Evolutionary conservation across 2,113 vertebrate genomes (phyloP), one percentile per base, ranked within the genome.

Genomic region (Myotis lucifugus): DNA sequence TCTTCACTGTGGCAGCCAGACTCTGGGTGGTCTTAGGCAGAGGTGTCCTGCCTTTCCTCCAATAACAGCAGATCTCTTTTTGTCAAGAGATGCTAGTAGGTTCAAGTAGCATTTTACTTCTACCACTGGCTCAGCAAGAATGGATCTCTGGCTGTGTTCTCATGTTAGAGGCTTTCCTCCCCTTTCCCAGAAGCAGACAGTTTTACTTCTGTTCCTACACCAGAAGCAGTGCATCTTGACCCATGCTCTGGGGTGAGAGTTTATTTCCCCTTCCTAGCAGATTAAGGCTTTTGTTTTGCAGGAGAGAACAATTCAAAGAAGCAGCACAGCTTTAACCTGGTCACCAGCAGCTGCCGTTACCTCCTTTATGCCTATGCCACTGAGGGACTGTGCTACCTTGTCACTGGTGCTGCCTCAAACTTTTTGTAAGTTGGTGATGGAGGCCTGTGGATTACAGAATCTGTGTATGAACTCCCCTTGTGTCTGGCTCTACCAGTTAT

Each of bases 101-200:
- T 78, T 73, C 54, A 66, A 29, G 14, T 66, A 77, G 15, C 42
- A 61, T 88, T 74, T 76, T 85, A 25, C 67, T 81, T 88, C 72
- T 79, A 5, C 0, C 21, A 34, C 29, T 61, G 8, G 17, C 21
- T 66, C 32, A 70, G 13, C 5, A 42, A 70, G 34, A 70, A 73
- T 6, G 59, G 23, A 12, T 72, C 48, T 86, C 74, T 70, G 70
- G 8, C 18, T 61, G 19, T 48, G 42, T 70, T 37, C 50, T 88
- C 8, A 32, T 42, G 7, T 4, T 19, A 54, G 15, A 73, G 72
- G 15, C 23, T 94, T 79, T 37, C 37, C 25, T 56, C 6, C 25
- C 9, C 5, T 64, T 88, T 76, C 13, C 29, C 17, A 82, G 87
- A 56, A 6, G 32, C 48, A 72, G 27, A 25, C 3, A 70, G 19